These are phyloP conservation scores for Neodiprion fabricii DNA, from an alignment of 1,140 invertebrate genomes.

Conservation along the genomic window DNA sequence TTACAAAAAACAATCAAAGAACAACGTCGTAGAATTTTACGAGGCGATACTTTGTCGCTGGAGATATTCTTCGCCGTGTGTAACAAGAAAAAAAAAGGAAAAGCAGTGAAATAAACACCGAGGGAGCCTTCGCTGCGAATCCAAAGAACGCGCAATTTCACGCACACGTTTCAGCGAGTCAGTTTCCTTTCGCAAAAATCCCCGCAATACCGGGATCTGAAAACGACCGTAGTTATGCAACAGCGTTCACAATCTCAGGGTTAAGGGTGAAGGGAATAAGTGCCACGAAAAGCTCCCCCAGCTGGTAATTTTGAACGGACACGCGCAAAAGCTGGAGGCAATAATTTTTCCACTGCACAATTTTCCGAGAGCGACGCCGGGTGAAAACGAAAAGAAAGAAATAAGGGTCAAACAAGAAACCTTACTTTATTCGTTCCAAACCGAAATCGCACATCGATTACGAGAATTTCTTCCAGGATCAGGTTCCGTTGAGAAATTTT, in stretches of 20 bases:
- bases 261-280: no score
- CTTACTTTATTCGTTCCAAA: no score
- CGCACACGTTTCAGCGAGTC: no score
- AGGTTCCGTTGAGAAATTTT: background rate
- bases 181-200: no score
- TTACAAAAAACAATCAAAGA: background rate
- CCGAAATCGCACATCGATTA: background rate
- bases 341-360: constrained; percentile 5
- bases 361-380: constrained; percentile 16
- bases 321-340: constrained; percentile 22
- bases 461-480: background rate
- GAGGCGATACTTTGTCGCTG: background rate
- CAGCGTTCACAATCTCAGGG: no score
- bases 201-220: no score
- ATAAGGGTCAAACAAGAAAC: constrained; percentile 12
- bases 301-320: background rate
- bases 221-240: no score
- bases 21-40: constrained; percentile 2
- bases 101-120: no score
- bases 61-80: no score
- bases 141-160: no score
- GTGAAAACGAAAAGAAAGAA: constrained; percentile 28
- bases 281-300: background rate
- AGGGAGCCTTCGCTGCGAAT: no score
- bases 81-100: no score